Conservation (phyloP, 2,888 invertebrate species). For the Odontomyia ornata region DNA sequence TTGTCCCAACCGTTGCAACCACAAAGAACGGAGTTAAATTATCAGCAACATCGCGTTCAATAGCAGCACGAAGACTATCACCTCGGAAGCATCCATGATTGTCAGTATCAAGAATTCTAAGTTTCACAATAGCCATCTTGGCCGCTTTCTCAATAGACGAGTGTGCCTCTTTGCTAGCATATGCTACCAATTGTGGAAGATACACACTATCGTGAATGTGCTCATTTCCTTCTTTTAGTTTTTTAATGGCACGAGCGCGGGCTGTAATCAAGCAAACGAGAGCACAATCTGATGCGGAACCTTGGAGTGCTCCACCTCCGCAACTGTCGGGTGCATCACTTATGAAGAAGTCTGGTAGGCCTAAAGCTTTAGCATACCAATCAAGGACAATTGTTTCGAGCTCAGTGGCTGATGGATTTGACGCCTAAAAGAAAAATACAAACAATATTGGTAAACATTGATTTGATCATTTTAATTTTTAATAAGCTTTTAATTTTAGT, state of each 20-base stretch:
- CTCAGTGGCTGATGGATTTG: conserved; percentile 87
- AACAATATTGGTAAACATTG: conserved; percentile 15
- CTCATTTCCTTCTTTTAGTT: conserved; percentile 67
- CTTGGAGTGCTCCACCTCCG: conserved; percentile 84
- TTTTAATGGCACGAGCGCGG: conserved; percentile 74
- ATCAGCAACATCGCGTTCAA: conserved; percentile 75
- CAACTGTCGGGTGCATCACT: conserved; percentile 63
- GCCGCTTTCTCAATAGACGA: conserved; percentile 83
- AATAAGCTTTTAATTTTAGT: neutral
- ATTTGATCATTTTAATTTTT: neutral
- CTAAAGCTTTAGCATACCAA: conserved; percentile 82
- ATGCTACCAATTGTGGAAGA: conserved; percentile 79
- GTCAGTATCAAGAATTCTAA: conserved; percentile 77
- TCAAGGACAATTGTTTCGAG: conserved; percentile 83
- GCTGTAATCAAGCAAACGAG: conserved; percentile 81
- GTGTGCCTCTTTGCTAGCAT: conserved; percentile 77
- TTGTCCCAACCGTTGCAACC: conserved; percentile 83
- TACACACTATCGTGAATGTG: conserved; percentile 74
- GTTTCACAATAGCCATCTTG: conserved; percentile 77
- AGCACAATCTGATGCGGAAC: conserved; percentile 85
- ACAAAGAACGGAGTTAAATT: conserved; percentile 87
- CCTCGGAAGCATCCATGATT: conserved; percentile 73
- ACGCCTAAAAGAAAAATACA: conserved; percentile 68
- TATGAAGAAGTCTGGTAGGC: conserved; percentile 75
- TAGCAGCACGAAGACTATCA: conserved; percentile 69